Evolutionary conservation across 2,113 vertebrate species (phyloP).

Genomic region (Phocoena phocoena): DNA sequence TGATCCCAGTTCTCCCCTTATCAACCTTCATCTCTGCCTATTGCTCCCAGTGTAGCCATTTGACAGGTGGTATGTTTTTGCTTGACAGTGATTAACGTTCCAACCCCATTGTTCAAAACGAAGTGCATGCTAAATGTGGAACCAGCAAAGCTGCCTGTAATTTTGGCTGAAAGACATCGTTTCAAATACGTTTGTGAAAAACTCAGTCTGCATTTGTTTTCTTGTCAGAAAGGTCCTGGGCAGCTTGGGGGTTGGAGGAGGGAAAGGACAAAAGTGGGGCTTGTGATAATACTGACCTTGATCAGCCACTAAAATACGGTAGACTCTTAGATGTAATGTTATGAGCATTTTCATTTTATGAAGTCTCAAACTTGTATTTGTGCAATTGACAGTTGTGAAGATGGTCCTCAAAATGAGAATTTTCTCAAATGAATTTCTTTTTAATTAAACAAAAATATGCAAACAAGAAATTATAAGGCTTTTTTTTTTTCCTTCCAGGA

Average conservation of each 20-base stretch:
- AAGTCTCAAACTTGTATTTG: not conserved
- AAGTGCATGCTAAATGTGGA: not conserved
- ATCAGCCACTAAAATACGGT: not conserved
- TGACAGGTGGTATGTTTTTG: slow-evolving; percentile 37
- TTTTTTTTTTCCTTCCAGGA: slow-evolving; percentile 5
- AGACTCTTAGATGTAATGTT: not conserved
- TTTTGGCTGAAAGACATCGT: not conserved
- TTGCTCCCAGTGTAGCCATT: not conserved
- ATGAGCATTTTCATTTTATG: slow-evolving; percentile 25
- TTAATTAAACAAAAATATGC: slow-evolving; percentile 54
- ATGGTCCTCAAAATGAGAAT: slow-evolving; percentile 29
- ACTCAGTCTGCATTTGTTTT: not conserved
- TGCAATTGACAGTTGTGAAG: not conserved
- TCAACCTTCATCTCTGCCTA: not conserved
- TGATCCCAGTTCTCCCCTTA: not conserved
- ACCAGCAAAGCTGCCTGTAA: not conserved
- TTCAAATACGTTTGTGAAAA: slow-evolving; percentile 22
- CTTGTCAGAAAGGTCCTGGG: not conserved
- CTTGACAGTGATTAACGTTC: slow-evolving; percentile 33
- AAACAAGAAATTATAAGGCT: not conserved
- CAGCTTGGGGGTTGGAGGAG: not conserved
- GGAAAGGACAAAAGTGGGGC: not conserved
- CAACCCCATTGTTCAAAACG: not conserved
- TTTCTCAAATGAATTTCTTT: not conserved
- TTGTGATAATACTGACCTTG: not conserved